Base-by-base conservation (phyloP, 2,888 invertebrate genomes). In the Andrena praecox region DNA sequence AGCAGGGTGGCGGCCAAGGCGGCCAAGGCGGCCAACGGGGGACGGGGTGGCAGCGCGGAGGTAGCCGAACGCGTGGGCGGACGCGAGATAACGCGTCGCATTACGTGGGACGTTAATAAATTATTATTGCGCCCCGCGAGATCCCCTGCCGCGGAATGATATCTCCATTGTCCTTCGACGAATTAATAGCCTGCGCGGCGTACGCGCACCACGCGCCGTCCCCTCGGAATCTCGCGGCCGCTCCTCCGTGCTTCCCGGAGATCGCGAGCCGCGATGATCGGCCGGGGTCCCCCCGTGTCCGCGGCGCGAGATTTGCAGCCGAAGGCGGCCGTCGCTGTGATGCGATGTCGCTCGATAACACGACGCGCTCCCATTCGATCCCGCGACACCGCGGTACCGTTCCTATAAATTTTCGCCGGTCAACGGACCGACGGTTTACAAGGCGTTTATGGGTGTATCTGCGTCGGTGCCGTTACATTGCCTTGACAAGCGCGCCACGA, bases 71-170 rank as follows among this genome's bases (percentile, higher is more conserved):
- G 89, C 87, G 91, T 91, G 87, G 91, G 90, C 80, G 91, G 86
- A 89, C 85, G 86, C 79, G 84, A 90, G 91, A 91, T 91, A 91
- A 89, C 85, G 83, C 77, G 80, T 86, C 81, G 84, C 82, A 81
- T 87, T 87, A 89, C 87, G 91, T 91, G 89, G 91, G 91, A 91
- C 87, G 91, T 89, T 91, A 90, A 91, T 92, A 92, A 91, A 92
- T 92, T 91, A 91, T 91, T 87, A 89, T 91, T 87, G 84, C 89
- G 85, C 86, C 85, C 87, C 85, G 85, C 80, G 84, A 69, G 82
- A 82, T 87, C 76, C 87, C 86, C 83, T 79, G 76, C 80, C 76
- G 84, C 82, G 84, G 82, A 89, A 89, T 90, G 92, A 92, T 92
- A 92, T 92, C 91, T 92, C 91, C 86, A 92, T 92, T 92, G 92